Evolutionary conservation across 2,113 vertebrate species (phyloP).

Genomic region (Octodon degus): DNA sequence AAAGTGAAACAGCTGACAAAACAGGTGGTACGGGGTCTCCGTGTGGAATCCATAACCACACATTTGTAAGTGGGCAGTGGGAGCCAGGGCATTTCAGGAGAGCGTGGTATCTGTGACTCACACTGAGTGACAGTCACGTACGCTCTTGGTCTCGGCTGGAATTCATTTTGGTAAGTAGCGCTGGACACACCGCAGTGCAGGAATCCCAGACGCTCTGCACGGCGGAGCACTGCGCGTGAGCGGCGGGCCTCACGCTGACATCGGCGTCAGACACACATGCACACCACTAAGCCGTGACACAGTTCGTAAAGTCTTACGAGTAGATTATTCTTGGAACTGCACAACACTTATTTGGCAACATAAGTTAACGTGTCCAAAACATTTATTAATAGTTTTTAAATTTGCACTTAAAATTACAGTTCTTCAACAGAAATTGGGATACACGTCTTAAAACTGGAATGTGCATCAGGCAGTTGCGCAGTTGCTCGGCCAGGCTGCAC

Average conservation of each 20-base stretch:
- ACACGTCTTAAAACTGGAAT: background rate
- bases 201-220: background rate
- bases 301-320: conserved; percentile 21
- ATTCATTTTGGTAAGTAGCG: background rate
- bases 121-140: background rate
- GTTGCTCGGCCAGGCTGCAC: background rate
- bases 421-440: background rate
- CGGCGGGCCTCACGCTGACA: background rate
- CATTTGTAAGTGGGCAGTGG: background rate
- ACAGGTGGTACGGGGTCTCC: background rate
- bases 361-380: background rate
- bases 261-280: background rate
- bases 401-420: background rate
- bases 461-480: background rate
- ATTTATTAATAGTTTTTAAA: conserved; percentile 23
- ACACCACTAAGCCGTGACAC: background rate
- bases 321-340: background rate
- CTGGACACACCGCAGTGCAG: background rate
- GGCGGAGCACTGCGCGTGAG: background rate
- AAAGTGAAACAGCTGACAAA: background rate
- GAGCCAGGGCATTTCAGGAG: background rate
- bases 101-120: background rate
- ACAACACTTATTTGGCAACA: background rate
- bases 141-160: background rate
- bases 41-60: background rate